Percentiles rank a stretch among this genome's conserved stretches.
Conservation (phyloP, 2,797 vertebrate species). For the Channa striata region DNA sequence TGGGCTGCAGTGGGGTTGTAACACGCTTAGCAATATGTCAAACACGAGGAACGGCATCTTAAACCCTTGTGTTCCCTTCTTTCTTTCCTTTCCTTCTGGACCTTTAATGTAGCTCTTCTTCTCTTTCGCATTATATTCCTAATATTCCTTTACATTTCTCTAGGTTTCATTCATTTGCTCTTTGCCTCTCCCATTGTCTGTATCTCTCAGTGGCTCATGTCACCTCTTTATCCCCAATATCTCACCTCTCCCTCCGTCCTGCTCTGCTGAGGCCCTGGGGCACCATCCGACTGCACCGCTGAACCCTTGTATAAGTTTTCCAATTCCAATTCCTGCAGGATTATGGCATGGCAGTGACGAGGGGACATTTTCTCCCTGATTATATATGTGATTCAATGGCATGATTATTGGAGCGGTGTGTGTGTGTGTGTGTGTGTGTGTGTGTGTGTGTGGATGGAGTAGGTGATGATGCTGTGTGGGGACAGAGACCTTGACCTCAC, state of each 20-base stretch:
- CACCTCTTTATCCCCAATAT: slow-evolving; percentile 59
- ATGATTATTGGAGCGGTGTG: slow-evolving; percentile 84
- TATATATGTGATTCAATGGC: slow-evolving; percentile 90
- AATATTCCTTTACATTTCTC: slow-evolving; percentile 53
- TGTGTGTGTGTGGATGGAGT: slow-evolving; percentile 51
- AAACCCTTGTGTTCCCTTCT: slow-evolving; percentile 52
- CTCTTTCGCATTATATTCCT: slow-evolving; percentile 26
- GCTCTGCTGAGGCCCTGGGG: slow-evolving; percentile 85
- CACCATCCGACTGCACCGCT: slow-evolving; percentile 87
- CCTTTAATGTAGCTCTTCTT: slow-evolving; percentile 63
- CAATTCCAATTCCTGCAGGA: slow-evolving; percentile 89
- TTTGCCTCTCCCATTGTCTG: slow-evolving; percentile 45
- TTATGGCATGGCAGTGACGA: slow-evolving; percentile 85
- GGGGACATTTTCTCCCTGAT: slow-evolving; percentile 86
- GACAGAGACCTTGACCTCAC: slow-evolving; percentile 79
- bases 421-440: slow-evolving; percentile 36
- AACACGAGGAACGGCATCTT: slow-evolving; percentile 80
- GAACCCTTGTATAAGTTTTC: slow-evolving; percentile 93
- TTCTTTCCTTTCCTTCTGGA: slow-evolving; percentile 49
- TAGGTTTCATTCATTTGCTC: slow-evolving; percentile 12
- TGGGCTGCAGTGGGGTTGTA: slow-evolving; percentile 36
- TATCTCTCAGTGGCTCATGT: slow-evolving; percentile 35
- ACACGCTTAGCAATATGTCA: slow-evolving; percentile 83
- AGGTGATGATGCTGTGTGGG: slow-evolving; percentile 63
- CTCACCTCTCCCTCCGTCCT: slow-evolving; percentile 51